Conservation (phyloP, 2,888 invertebrate species). For the Tortricodes alternella region DNA sequence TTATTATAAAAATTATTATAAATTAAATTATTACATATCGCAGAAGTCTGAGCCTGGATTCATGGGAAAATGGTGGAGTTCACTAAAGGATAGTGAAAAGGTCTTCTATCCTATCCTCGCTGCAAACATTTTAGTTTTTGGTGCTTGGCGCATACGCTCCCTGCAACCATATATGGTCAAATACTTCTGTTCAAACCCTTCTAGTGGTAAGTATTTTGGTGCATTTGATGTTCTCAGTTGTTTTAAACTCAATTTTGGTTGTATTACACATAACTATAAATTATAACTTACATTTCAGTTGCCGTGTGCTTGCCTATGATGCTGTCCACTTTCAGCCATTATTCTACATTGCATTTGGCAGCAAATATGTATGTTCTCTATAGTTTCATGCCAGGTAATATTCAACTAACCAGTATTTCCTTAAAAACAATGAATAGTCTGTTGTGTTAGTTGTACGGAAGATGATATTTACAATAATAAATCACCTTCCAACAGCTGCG, state of each 20-base stretch:
- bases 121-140: conserved; percentile 90
- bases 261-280: too few relatives aligned
- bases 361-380: conserved; percentile 98
- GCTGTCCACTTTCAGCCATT: conserved; percentile 97
- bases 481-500: conserved; percentile 77
- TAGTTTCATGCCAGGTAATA: conserved; percentile 86
- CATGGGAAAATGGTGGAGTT: conserved; percentile 87
- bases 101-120: conserved; percentile 91
- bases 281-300: too few relatives aligned
- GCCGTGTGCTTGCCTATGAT: conserved; percentile 93
- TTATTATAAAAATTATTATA: too few relatives aligned
- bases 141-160: conserved; percentile 90
- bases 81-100: conserved; percentile 87
- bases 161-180: conserved; percentile 89
- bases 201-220: conserved; percentile 83
- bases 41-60: conserved; percentile 68
- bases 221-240: not conserved
- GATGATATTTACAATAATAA: too few relatives aligned
- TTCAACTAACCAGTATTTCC: not conserved
- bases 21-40: conserved; percentile 33
- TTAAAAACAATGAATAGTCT: too few relatives aligned
- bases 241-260: too few relatives aligned
- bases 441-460: too few relatives aligned
- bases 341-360: conserved; percentile 91
- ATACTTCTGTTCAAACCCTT: conserved; percentile 93